Evolutionary conservation across 2,797 vertebrate genomes (phyloP), one percentile per base, ranked within the genome.

Genomic region (Syngnathus rostellatus): DNA sequence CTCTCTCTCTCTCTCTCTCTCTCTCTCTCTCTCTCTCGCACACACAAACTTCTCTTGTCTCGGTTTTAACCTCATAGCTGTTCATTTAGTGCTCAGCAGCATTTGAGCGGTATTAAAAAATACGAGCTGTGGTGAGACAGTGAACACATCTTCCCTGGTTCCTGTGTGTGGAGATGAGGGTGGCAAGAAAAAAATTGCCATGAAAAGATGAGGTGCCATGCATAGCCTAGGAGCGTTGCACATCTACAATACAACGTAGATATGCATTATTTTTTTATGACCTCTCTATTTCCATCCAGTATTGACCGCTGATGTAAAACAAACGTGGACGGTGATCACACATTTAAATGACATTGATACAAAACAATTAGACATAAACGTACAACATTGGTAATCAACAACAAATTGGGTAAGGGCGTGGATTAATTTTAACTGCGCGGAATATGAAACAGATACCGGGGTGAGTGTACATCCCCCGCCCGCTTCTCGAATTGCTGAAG

Each of bases 101-200:
- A 40, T 6, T 21, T n/a, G 5, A 14, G 8, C 0, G 1, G 17
- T 61, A 14, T 0, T 57, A 14, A 5, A 70, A 79, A 71, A 10
- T 72, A 58, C 77, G 70, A 81, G 64, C 63, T 62, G 41, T 31
- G 57, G 45, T 4, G 12, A 39, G 67, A 50, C 53, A 2, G 0
- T 81, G 80, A 87, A 85, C 37, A 80, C 83, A 65, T 0, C 67
- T 68, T 68, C 71, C 72, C 21, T 75, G 74, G 11, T 48, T 63
- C 73, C 70, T 70, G 75, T 72, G 68, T 68, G 65, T 70, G 54
- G 72, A 65, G 65, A 67, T 81, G 64, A 73, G 64, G 70, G 77
- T 64, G 31, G 31, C 31, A 31, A 23, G 23, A 23, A 23, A 23
- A 23, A 1, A 23, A 1, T 31, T 31, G 83, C 82, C 72, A 19